Percentiles rank a stretch among this genome's conserved stretches.
phyloP scores from a whole-genome alignment of 2,113 vertebrate genomes.

The Chionodraco myersi region DNA sequence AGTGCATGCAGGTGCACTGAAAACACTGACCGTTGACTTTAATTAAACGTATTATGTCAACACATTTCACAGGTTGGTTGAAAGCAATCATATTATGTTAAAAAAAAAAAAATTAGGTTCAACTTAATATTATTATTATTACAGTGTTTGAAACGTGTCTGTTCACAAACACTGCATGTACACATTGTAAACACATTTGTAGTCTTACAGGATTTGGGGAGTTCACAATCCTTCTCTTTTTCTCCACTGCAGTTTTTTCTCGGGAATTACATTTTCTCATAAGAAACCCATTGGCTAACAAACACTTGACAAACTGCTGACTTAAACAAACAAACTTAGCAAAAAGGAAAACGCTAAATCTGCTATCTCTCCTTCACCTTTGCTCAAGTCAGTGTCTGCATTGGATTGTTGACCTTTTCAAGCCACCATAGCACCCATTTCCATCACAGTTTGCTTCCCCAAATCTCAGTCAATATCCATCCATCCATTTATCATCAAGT shows the following conservation, averaged over 20 bases:
- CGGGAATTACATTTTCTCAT: not conserved
- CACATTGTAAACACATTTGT: not conserved
- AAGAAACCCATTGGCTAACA: not conserved
- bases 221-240: too few species aligned
- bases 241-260: not conserved
- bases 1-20: not conserved
- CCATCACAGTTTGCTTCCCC: conserved; percentile 4
- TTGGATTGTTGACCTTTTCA: not conserved
- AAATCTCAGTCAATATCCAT: conserved; percentile 26
- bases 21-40: too few species aligned
- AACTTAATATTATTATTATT: too few species aligned
- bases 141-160: not conserved
- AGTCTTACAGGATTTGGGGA: not conserved
- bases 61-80: too few species aligned
- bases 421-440: not conserved
- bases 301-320: not conserved
- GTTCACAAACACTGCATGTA: not conserved
- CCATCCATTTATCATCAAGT: conserved; percentile 64
- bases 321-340: too few species aligned
- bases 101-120: too few species aligned
- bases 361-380: too few species aligned
- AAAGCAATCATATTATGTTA: too few species aligned
- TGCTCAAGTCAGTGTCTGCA: not conserved
- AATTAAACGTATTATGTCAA: too few species aligned
- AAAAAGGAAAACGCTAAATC: too few species aligned